These are phyloP conservation scores for Stylophora pistillata DNA, from an alignment of 64 coral and sea anemone species.

Conservation along the genomic window DNA sequence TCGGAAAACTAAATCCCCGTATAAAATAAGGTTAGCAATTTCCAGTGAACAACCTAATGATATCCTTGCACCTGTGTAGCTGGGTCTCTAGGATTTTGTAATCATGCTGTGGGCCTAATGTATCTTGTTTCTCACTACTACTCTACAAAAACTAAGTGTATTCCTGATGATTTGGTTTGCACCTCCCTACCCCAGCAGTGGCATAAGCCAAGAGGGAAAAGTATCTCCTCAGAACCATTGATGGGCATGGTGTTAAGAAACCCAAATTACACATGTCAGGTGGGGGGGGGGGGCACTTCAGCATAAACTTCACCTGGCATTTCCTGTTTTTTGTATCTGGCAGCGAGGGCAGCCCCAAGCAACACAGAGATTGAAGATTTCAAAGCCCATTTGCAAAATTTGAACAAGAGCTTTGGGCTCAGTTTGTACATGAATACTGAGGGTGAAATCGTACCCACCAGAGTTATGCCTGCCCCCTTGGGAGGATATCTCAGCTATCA, in stretches of 20 bases:
- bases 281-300: background rate
- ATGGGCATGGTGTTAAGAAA: too few relatives aligned
- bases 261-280: too few relatives aligned
- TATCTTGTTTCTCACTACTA: slow-evolving; percentile 52
- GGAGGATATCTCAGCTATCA: too few relatives aligned
- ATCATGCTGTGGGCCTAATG: slow-evolving; percentile 49
- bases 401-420: slow-evolving; percentile 47
- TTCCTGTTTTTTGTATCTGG: slow-evolving; percentile 33
- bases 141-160: slow-evolving; percentile 29
- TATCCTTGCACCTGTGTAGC: slow-evolving; percentile 46
- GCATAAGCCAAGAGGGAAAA: slow-evolving; percentile 43
- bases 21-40: slow-evolving; percentile 40
- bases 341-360: slow-evolving; percentile 8
- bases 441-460: slow-evolving; percentile 16
- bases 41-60: slow-evolving; percentile 41
- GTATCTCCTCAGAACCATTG: slow-evolving; percentile 20
- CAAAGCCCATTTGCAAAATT: slow-evolving; percentile 27
- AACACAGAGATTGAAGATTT: slow-evolving; percentile 31
- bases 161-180: slow-evolving; percentile 54
- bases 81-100: slow-evolving; percentile 43
- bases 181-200: slow-evolving; percentile 54
- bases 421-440: slow-evolving; percentile 46
- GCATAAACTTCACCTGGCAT: background rate
- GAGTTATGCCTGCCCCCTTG: too few relatives aligned
- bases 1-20: slow-evolving; percentile 40